phyloP scores from a whole-genome alignment of 2,113 vertebrate species.

The Setophaga coronata region DNA sequence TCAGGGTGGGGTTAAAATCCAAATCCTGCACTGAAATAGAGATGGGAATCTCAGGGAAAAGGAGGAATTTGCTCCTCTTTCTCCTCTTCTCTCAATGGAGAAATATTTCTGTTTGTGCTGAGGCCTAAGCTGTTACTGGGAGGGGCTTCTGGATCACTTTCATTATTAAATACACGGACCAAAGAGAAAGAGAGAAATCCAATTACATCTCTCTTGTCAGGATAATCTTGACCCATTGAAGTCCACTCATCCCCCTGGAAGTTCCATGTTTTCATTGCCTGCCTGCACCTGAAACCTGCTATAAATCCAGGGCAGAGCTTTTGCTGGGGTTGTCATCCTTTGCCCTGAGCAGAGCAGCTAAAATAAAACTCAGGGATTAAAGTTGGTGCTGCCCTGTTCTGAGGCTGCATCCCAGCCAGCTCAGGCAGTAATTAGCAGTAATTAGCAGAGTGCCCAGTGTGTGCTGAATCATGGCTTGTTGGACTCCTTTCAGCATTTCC shows the following conservation, averaged over 20 bases:
- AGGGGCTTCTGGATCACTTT: not conserved
- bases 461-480: slow-evolving; percentile 25
- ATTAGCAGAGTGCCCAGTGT: not conserved
- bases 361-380: not conserved
- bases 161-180: not conserved
- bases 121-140: not conserved
- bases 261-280: not conserved
- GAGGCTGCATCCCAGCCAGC: not conserved
- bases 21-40: not conserved
- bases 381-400: not conserved
- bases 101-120: not conserved
- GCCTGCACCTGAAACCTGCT: not conserved
- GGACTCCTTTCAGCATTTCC: slow-evolving; percentile 53
- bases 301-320: not conserved
- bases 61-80: not conserved
- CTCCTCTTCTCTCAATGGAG: not conserved
- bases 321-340: not conserved
- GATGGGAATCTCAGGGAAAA: not conserved
- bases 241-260: not conserved
- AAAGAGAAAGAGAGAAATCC: not conserved
- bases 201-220: not conserved
- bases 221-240: not conserved
- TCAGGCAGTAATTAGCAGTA: not conserved
- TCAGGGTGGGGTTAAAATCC: not conserved
- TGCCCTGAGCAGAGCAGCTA: not conserved